Evolutionary conservation across 2,113 vertebrate species (phyloP), one percentile per base, ranked within the genome.

Genomic region (Hirundichthys speculiger): DNA sequence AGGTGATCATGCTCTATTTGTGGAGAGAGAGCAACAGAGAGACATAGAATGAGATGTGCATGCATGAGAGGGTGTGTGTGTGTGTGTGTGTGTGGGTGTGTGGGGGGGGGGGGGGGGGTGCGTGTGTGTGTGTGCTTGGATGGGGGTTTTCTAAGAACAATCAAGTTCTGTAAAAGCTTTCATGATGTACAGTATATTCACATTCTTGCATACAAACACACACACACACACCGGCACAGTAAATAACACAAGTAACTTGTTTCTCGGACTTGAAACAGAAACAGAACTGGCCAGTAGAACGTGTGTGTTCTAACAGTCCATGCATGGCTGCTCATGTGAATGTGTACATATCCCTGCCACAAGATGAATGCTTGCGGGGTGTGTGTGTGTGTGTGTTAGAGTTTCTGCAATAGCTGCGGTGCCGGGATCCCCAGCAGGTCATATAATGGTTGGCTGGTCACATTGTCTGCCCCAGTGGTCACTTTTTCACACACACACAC

Each of bases 1-100:
- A 88, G 77, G 86, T 80, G 80, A 88, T 88, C 79, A 75, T 64
- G 68, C 77, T 70, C 83, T 88, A 85, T 88, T 88, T 84, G 71
- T 79, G 69, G 72, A 76, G 83, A 76, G 74, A 77, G 75, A 58
- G 78, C 11, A 16, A 60, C 19, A 72, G 57, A 73, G 45, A 73
- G 64, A 75, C 52, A 79, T 20, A 69, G 41, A 62, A 55, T 21
- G 27, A 61, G 51, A 61, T 41, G 34, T 24, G 25, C 39, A 19
- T 50, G 45, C 24, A 34, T 15, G 52, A 1, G 20, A 9, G 20
- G 18, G 43, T 22, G 54, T 24, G 60, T n/a, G 30, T 13, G 19
- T 0, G 34, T 9, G 22, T 40, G 61, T 41, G 30, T 49, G 41
- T 45, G 34, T 50, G n/a, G n/a, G 30, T 22, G 24, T 40, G 21